Conservation (phyloP, 1,140 invertebrate species). For the Ceratitis capitata region DNA sequence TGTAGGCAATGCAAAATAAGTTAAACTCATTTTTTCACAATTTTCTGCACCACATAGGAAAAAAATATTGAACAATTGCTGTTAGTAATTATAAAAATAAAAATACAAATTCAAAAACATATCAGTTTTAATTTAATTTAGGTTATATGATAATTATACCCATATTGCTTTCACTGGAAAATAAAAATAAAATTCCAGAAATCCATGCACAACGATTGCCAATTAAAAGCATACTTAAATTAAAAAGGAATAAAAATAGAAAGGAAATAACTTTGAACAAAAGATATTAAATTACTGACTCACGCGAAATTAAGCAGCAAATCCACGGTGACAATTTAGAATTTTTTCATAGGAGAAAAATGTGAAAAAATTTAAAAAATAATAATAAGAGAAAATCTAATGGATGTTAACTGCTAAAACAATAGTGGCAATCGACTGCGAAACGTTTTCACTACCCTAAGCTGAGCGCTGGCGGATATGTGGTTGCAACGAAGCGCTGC, state of each 20-base stretch:
- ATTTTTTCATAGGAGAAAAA: background rate
- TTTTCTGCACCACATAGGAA: no score
- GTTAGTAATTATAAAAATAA: no score
- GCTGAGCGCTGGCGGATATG: background rate
- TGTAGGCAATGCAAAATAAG: no score
- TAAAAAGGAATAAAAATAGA: background rate
- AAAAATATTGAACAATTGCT: no score
- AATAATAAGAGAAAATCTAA: background rate
- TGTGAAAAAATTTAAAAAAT: background rate
- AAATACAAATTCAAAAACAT: background rate
- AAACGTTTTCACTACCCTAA: background rate
- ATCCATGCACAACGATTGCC: no score
- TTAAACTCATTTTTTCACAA: no score
- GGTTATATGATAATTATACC: background rate
- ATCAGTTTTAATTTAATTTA: background rate
- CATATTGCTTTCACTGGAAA: background rate
- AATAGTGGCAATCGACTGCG: slow-evolving; percentile 27
- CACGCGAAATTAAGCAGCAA: slow-evolving; percentile 2
- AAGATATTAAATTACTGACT: background rate
- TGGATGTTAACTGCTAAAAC: background rate
- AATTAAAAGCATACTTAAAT: background rate
- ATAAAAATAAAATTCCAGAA: background rate
- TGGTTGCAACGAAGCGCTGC: background rate
- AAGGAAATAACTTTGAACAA: background rate
- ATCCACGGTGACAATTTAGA: no score